Conservation (phyloP, 1,140 invertebrate genomes). For the Drosophila subobscura region DNA sequence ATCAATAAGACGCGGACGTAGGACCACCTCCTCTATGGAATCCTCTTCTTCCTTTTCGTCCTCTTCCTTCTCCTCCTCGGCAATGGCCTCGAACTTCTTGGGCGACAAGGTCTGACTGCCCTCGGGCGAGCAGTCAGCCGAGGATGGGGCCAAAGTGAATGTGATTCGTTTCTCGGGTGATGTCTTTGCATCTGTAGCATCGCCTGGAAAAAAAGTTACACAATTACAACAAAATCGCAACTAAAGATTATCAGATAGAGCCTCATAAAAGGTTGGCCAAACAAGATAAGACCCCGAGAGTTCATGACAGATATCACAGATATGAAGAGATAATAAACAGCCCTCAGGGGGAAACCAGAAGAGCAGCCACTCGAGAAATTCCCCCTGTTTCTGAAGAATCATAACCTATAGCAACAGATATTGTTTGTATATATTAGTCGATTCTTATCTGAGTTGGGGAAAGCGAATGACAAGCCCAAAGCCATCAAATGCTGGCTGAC, state of each 20-base stretch:
- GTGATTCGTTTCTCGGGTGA: slow-evolving; percentile 72
- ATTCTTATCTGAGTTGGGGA: slow-evolving; percentile 2
- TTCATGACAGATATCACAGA: slow-evolving; percentile 34
- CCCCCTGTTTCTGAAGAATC: not conserved
- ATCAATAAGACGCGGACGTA: slow-evolving; percentile 73
- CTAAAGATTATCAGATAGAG: not conserved
- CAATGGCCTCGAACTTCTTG: slow-evolving; percentile 75
- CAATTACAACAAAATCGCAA: not conserved
- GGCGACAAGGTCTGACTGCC: slow-evolving; percentile 70
- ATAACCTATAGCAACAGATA: not conserved
- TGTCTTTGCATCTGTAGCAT: slow-evolving; percentile 55
- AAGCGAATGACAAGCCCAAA: slow-evolving; percentile 9
- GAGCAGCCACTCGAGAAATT: not conserved
- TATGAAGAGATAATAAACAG: slow-evolving; percentile 28
- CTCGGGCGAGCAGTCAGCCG: slow-evolving; percentile 67
- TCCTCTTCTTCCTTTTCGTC: slow-evolving; percentile 66
- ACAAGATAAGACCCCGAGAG: slow-evolving; percentile 33
- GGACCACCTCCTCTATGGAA: slow-evolving; percentile 69
- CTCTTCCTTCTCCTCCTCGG: slow-evolving; percentile 72
- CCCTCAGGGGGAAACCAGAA: not conserved
- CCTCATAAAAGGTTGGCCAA: slow-evolving; percentile 27
- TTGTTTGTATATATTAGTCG: not conserved
- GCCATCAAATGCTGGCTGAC: not conserved
- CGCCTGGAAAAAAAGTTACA: slow-evolving; percentile 8
- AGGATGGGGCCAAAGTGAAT: slow-evolving; percentile 65